These are phyloP conservation scores for Horisme vitalbata DNA, from an alignment of 2,888 invertebrate species.

Conservation along the genomic window DNA sequence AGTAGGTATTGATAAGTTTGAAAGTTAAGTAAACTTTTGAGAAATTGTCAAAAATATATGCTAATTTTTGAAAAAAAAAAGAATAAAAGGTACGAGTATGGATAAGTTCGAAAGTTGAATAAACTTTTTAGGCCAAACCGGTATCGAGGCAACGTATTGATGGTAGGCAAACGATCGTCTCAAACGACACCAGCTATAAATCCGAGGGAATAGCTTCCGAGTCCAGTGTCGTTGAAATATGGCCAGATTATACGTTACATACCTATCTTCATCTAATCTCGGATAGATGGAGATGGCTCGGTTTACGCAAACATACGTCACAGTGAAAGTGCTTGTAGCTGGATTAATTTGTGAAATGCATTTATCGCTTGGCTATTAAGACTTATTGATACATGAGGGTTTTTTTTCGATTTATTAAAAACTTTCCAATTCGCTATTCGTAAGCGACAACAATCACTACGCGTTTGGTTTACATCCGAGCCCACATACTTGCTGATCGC, in stretches of 20 bases:
- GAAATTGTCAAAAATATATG: no score
- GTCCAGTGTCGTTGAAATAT: conserved; percentile 64
- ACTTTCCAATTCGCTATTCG: no score
- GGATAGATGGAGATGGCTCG: conserved; percentile 33
- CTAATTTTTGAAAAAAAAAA: no score
- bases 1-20: no score
- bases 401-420: no score
- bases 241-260: conserved; percentile 53
- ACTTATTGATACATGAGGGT: no score
- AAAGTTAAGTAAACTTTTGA: no score
- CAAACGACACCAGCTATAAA: conserved; percentile 58
- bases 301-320: conserved; percentile 25
- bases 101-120: no score
- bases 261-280: conserved; percentile 37
- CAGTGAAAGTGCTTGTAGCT: conserved; percentile 8
- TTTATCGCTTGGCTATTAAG: background rate
- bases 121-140: background rate
- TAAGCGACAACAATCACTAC: no score
- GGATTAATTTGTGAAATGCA: background rate
- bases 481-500: no score
- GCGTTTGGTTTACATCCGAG: no score
- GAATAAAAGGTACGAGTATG: no score
- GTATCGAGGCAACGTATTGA: conserved; percentile 28
- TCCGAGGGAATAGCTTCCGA: conserved; percentile 64
- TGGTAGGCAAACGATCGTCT: conserved; percentile 40